Evolutionary conservation across 2,888 invertebrate species (phyloP), one percentile per base, ranked within the genome.

Genomic region (Cordilura impudica): DNA sequence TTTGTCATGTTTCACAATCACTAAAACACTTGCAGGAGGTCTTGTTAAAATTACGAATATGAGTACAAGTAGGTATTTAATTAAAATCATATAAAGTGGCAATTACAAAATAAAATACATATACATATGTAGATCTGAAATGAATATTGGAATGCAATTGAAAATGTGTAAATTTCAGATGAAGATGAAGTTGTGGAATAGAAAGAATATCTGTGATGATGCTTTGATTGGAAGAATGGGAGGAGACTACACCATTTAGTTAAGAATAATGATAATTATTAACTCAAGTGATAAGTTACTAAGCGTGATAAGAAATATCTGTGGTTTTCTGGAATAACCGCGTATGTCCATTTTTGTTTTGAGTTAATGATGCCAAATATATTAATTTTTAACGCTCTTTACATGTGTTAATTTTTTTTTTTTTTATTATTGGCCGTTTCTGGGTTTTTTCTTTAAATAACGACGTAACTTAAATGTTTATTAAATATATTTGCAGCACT

Each of bases 41-140:
- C 79, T 67, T 54, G 4, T 39, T 39, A n/a, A 2, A n/a, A 39
- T n/a, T 39, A 39, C n/a, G 12, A 39, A 12, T 39, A 39, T 39
- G 35, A 39, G 35, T 39, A 39, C 26, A 21, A 54, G 61, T n/a
- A n/a, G 67, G 61, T 71, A 75, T 79, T 79, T 75, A 79, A 79
- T 79, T 79, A 79, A 79, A 79, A 74, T 75, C 74, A 75, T 75
- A 79, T 71, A 79, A 79, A 79, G 74, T 79, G 74, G 67, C 79
- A 79, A 79, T 79, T 79, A 79, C 79, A 79, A 79, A 75, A 75
- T 75, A 66, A 67, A 75, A 67, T 75, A 75, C n/a, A n/a, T n/a
- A n/a, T n/a, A n/a, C n/a, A n/a, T n/a, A n/a, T n/a, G n/a, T 71
- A 75, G 75, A 75, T 75, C 71, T 79, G 75, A 79, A 74, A 74